Conservation (phyloP, 2,888 invertebrate species). For the Eumacrocentrus americanus region DNA sequence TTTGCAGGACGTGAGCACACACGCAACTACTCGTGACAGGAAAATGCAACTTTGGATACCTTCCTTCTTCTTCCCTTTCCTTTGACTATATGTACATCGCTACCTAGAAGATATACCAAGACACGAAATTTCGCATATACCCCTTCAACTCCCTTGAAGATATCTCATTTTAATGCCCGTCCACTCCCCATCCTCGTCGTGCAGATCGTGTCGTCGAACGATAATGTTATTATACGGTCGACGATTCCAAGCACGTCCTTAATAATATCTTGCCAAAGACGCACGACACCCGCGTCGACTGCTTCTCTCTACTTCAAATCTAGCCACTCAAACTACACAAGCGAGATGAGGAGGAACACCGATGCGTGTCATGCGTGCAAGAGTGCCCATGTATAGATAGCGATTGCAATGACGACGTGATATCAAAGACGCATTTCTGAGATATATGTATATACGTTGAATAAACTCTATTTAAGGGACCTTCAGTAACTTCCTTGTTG, state of each 20-base stretch:
- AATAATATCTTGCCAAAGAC: constrained; percentile 47
- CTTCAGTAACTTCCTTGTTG: too few species aligned
- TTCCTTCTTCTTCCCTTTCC: constrained; percentile 12
- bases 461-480: too few species aligned
- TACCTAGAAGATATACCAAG: too few species aligned
- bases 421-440: background rate
- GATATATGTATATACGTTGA: too few species aligned
- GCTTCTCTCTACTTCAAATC: constrained; percentile 7
- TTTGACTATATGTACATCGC: constrained; percentile 1
- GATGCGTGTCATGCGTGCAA: constrained; percentile 8
- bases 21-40: constrained; percentile 35
- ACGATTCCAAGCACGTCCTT: constrained; percentile 45
- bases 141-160: constrained; percentile 29
- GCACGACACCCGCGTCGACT: constrained; percentile 28
- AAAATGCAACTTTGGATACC: constrained; percentile 28
- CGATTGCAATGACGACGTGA: background rate
- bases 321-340: constrained; percentile 4
- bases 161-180: constrained; percentile 42
- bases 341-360: background rate
- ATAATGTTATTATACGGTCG: constrained; percentile 45
- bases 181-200: constrained; percentile 35
- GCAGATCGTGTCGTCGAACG: constrained; percentile 37
- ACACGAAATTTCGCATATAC: constrained; percentile 19
- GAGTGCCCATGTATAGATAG: background rate
- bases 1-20: constrained; percentile 30